Conservation (phyloP, 2,888 invertebrate genomes). For the Yponomeuta cagnagella region DNA sequence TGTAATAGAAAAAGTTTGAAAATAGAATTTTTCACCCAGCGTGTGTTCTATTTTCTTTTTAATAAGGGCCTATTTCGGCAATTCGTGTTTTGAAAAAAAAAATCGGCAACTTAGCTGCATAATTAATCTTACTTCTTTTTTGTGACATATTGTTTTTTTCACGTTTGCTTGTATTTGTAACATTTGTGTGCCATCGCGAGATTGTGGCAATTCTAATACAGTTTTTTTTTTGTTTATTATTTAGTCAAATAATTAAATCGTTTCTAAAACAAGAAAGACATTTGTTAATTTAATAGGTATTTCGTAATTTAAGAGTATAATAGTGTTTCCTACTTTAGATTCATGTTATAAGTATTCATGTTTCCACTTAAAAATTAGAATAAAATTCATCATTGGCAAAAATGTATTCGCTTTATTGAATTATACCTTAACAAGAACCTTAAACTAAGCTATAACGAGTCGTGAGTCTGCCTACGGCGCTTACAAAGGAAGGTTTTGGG, state of each 20-base stretch:
- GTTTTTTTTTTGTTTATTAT: constrained; percentile 5
- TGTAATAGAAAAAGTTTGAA: no score
- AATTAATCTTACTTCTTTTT: not conserved
- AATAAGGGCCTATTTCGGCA: no score
- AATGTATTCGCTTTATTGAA: constrained; percentile 39
- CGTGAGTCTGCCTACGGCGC: no score
- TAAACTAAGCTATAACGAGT: no score
- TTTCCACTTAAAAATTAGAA: constrained; percentile 75
- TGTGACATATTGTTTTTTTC: not conserved
- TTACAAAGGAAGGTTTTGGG: no score
- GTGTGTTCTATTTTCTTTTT: no score
- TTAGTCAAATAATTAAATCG: constrained; percentile 10
- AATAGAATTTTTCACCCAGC: no score
- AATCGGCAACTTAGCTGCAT: not conserved
- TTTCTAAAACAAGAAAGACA: constrained; percentile 59
- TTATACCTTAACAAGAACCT: not conserved
- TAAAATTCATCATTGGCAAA: constrained; percentile 68
- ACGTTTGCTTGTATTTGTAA: not conserved
- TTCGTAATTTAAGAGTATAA: constrained; percentile 70
- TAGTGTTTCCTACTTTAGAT: constrained; percentile 74
- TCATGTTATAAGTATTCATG: constrained; percentile 75
- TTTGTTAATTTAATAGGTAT: constrained; percentile 71
- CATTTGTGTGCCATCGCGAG: not conserved
- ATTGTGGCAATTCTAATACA: not conserved
- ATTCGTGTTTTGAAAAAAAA: not conserved